Conservation (phyloP, 2,797 vertebrate species). For the Scyliorhinus canicula region DNA sequence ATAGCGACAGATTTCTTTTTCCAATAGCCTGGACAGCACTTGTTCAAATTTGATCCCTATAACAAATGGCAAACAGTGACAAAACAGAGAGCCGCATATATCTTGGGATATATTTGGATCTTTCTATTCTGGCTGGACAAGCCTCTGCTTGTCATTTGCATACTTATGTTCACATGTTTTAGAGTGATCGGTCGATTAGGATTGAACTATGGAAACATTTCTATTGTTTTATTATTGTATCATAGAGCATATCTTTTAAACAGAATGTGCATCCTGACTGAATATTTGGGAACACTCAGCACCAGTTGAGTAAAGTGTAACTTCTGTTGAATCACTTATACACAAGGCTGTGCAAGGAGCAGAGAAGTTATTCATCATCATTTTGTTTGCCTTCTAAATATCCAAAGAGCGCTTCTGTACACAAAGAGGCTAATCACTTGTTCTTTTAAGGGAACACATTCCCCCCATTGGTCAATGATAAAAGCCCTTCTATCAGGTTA, state of each 20-base stretch:
- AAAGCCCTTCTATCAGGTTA: no score
- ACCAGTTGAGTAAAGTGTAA: background rate
- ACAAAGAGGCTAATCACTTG: slow-evolving; percentile 2
- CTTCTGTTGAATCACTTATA: background rate
- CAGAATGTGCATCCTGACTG: background rate
- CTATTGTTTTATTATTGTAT: background rate
- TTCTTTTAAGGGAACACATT: slow-evolving; percentile 1
- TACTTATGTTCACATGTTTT: slow-evolving; percentile 8
- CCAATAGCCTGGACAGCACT: background rate
- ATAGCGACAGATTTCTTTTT: background rate
- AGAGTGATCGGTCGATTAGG: background rate
- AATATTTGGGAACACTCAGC: background rate
- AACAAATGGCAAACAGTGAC: slow-evolving; percentile 12
- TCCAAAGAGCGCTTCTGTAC: background rate
- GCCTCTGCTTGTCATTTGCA: background rate
- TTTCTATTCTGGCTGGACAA: background rate
- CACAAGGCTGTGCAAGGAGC: background rate
- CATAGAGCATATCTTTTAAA: background rate
- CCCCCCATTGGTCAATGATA: background rate
- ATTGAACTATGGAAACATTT: background rate
- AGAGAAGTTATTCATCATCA: background rate
- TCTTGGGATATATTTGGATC: background rate
- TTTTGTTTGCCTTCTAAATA: background rate
- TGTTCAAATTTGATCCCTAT: slow-evolving; percentile 28
- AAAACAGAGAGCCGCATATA: background rate